A percentile compares a stretch with the other conserved stretches of the same genome.
These are phyloP conservation scores for Hydractinia echinata DNA, from an alignment of 30 jellyfish, hydroid and myxozoan species.

Conservation along the genomic window DNA sequence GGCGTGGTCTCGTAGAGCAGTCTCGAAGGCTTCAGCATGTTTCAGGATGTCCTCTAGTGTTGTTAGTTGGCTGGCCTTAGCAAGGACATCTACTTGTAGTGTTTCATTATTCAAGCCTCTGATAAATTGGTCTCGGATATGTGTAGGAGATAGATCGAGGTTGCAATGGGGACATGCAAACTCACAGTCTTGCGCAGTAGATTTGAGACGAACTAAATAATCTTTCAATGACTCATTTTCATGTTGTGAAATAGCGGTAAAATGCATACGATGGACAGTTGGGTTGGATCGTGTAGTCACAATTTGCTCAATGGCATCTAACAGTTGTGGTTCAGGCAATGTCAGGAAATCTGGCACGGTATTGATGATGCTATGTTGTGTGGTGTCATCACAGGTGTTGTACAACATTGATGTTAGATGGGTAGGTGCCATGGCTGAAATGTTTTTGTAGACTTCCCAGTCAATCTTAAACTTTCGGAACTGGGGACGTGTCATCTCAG, in stretches of 20 bases:
- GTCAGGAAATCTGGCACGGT: constrained; percentile 3
- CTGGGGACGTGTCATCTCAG: background rate
- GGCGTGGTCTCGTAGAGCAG: background rate
- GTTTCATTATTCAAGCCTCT: background rate
- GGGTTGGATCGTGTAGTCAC: constrained; percentile 7
- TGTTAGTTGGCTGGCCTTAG: constrained; percentile 24
- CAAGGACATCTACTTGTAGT: constrained; percentile 4
- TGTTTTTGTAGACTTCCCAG: constrained; percentile 1
- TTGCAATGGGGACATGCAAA: constrained; percentile 10
- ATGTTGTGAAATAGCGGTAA: background rate
- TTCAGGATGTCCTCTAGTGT: constrained; percentile 11
- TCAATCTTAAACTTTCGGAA: constrained; percentile 2
- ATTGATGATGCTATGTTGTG: background rate
- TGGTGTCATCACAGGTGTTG: constrained; percentile 8
- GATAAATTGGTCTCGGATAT: background rate
- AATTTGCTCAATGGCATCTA: background rate
- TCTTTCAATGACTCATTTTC: background rate
- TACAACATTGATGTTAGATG: background rate
- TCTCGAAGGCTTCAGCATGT: constrained; percentile 25
- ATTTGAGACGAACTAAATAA: background rate
- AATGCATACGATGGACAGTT: background rate
- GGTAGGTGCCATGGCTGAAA: background rate
- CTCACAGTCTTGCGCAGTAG: constrained; percentile 5
- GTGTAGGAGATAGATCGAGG: background rate
- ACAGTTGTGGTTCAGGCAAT: background rate